Base-by-base conservation (phyloP, 1,140 invertebrate genomes). In the Parasteatoda tepidariorum region DNA sequence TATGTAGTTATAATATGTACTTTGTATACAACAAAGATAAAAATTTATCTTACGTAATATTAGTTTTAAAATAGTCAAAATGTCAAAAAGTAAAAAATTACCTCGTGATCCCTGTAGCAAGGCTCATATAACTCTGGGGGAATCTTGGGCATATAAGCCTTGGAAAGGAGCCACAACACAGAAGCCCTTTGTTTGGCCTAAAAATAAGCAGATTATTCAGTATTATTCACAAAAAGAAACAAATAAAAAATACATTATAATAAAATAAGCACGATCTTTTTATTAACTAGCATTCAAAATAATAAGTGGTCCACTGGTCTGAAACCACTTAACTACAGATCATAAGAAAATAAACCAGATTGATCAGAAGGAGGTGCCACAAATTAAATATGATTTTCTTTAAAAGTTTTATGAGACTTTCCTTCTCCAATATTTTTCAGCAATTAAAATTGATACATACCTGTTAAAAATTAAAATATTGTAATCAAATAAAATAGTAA, bases 151-250 rank as follows among this genome's bases (percentile, higher is more conserved):
- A 97, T 97, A 92, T 97, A 98, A 82, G 97, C 96, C 91, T 98
- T 98, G 86, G 95, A 95, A 71, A 99, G 91, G 85, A 99, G 93
- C 97, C 97, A 99, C 93, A 97, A 95, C 87, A 99, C 93, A 87
- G 97, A 98, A 87, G 97, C 96, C 90, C 96, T 92, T 90, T 98
- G 95, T 92, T 98, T 98, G 86, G 97, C 97, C 97, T 99, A 92
- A 48, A 94, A 92, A 88, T 87, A 64, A 86, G 70, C 67, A 41
- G 38, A 6, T 41, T 41, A 13, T 6, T 6, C 13, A 41, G 5
- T 6, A 41, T 41, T 13, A 41, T 41, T 6, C 38, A 41, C 38
- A 41, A 41, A 73, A 9, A 83, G 15, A 75, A 34, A 86, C n/a
- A 31, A 41, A 38, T 57, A 57, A 11, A 48, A 68, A 13, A 15